A percentile compares a stretch with the other conserved stretches of the same genome.
phyloP scores from a whole-genome alignment of 2,888 invertebrate species.

The Orthonevra nobilis region DNA sequence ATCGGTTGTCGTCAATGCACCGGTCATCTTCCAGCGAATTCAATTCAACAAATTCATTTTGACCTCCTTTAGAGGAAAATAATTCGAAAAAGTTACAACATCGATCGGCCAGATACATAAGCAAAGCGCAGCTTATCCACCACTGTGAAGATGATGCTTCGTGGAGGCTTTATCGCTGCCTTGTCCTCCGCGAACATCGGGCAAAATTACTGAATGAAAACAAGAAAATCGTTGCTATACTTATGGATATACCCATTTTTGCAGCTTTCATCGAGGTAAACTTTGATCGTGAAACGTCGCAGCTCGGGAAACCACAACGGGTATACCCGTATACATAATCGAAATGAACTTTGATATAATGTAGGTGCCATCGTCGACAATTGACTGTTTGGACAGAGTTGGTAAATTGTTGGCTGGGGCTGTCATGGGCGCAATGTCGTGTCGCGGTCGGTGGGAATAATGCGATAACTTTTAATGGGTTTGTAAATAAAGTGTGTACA shows the following conservation, averaged over 20 bases:
- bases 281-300: constrained; percentile 63
- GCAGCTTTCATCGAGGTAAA: constrained; percentile 37
- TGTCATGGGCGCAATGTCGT: constrained; percentile 9
- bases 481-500: constrained; percentile 32
- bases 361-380: constrained; percentile 53
- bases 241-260: too few species aligned
- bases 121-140: too few species aligned
- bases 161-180: constrained; percentile 10
- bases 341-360: constrained; percentile 66
- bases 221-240: constrained; percentile 35
- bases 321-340: constrained; percentile 57
- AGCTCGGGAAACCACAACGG: constrained; percentile 56
- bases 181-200: constrained; percentile 47
- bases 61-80: constrained; percentile 43
- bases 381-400: constrained; percentile 31
- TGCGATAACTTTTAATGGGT: constrained; percentile 42
- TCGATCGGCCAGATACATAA: too few species aligned
- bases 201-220: constrained; percentile 12
- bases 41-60: constrained; percentile 24
- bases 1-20: constrained; percentile 1
- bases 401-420: constrained; percentile 29
- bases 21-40: constrained; percentile 31
- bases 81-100: constrained; percentile 38
- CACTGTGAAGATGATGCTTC: neutral
- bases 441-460: constrained; percentile 15